Evolutionary conservation across 2,797 vertebrate species (phyloP), one percentile per base, ranked within the genome.

Genomic region (Capromys pilorides): DNA sequence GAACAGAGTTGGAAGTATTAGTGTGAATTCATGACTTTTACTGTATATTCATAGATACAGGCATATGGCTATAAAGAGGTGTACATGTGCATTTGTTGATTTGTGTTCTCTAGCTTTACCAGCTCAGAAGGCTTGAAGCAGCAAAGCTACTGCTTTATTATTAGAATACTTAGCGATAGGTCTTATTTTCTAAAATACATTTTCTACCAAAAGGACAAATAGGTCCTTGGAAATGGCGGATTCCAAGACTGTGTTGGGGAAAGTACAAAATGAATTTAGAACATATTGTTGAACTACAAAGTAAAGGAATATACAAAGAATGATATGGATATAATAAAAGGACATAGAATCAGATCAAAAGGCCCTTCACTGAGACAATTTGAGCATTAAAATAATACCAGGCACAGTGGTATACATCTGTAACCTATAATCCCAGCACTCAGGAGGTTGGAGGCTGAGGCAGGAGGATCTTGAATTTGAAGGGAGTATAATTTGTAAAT

Each of bases 271-370:
- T 92, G 59, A 88, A 5, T 21, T 69, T 88, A 45, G 54, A 86
- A 73, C 24, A 41, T 91, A 36, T 28, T 73, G 3, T 61, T 69
- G 51, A 73, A 36, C 31, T 83, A 92, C 33, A 75, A 90, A 83
- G n/a, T 94, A 90, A 83, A 92, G 54, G 78, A 18, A 26, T 96
- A 31, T 16, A 87, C 11, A 61, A 62, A 90, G 88, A 95, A 86
- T 91, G 51, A 89, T 79, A n/a, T n/a, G 33, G 19, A 39, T 49
- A 3, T 49, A 80, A 33, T 57, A 73, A 39, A 90, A 83, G 41
- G 59, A 90, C 78, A 88, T 14, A 22, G 83, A 73, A 12, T 88
- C 57, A 93, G 45, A 28, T 78, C 78, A 45, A 71, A 87, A 41
- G 78, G 33, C 83, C 21, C 77, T 19, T 33, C 67, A 21, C 7